Conservation (phyloP, 2,888 invertebrate species). For the Pheosia tremula region DNA sequence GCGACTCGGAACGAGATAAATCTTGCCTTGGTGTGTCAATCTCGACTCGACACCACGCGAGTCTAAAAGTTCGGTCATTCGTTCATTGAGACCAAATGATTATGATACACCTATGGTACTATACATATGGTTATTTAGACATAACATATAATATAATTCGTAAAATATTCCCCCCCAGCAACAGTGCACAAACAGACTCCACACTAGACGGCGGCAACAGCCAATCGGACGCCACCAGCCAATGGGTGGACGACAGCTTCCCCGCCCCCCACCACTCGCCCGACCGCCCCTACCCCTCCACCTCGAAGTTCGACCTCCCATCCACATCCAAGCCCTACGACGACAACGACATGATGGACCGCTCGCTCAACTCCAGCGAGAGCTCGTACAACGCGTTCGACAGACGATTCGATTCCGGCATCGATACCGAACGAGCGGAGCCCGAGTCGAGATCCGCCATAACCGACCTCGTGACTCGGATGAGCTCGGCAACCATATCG, state of each 20-base stretch:
- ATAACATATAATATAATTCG: too few species aligned
- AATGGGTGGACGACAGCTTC: constrained; percentile 83
- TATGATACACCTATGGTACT: too few species aligned
- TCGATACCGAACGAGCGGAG: constrained; percentile 64
- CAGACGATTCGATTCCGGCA: constrained; percentile 62
- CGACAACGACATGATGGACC: constrained; percentile 74
- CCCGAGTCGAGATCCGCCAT: constrained; percentile 64
- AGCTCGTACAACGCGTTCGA: constrained; percentile 77
- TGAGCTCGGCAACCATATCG: constrained; percentile 73
- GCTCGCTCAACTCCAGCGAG: constrained; percentile 74
- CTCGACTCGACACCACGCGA: too few species aligned
- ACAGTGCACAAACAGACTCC: constrained; percentile 62
- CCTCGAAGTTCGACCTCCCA: constrained; percentile 65
- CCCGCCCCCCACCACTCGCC: constrained; percentile 67
- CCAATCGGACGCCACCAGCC: constrained; percentile 77
- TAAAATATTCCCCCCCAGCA: constrained; percentile 33
- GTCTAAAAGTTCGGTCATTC: too few species aligned
- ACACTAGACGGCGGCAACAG: constrained; percentile 62
- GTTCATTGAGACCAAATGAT: too few species aligned
- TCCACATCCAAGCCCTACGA: constrained; percentile 72
- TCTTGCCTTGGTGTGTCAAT: too few species aligned
- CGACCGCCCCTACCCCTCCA: constrained; percentile 57
- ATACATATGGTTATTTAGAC: too few species aligned
- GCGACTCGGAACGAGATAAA: too few species aligned
- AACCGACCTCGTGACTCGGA: constrained; percentile 73